These are phyloP conservation scores for Ypsolopha sequella DNA, from an alignment of 2,888 invertebrate genomes.

Conservation along the genomic window DNA sequence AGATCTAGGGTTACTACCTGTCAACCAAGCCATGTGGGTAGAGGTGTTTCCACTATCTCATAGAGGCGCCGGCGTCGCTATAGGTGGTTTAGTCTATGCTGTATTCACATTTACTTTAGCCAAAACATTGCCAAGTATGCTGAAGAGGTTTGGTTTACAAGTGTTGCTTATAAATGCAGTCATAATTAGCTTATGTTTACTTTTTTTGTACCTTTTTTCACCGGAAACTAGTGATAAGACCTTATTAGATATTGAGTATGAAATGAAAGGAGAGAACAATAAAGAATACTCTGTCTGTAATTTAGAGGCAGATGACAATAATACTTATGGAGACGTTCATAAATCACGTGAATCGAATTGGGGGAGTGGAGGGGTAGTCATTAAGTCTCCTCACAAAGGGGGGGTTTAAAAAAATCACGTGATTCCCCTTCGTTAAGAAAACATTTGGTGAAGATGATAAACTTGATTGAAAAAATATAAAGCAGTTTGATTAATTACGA, in stretches of 20 bases:
- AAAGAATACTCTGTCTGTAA: no score
- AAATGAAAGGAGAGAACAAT: not conserved
- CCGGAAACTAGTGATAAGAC: not conserved
- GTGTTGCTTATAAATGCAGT: not conserved
- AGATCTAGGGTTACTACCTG: not conserved
- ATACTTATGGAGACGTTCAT: no score
- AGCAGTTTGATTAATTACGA: no score
- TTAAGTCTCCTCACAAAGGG: no score
- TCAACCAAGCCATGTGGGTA: not conserved
- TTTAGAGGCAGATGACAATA: no score
- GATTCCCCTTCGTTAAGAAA: no score
- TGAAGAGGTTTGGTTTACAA: not conserved
- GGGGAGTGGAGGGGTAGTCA: no score
- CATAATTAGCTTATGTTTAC: not conserved
- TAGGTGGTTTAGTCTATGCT: not conserved
- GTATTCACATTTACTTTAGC: not conserved
- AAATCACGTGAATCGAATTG: no score
- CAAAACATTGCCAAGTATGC: not conserved
- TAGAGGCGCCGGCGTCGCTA: not conserved
- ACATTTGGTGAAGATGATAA: no score
- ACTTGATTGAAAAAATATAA: no score
- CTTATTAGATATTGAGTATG: not conserved
- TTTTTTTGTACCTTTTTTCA: not conserved
- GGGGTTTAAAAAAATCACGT: no score
- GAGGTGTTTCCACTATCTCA: not conserved